A percentile compares a stretch with the other conserved stretches of the same genome.
Evolutionary conservation across 2,797 vertebrate species (phyloP).

Genomic region (Molossus alvarezi): DNA sequence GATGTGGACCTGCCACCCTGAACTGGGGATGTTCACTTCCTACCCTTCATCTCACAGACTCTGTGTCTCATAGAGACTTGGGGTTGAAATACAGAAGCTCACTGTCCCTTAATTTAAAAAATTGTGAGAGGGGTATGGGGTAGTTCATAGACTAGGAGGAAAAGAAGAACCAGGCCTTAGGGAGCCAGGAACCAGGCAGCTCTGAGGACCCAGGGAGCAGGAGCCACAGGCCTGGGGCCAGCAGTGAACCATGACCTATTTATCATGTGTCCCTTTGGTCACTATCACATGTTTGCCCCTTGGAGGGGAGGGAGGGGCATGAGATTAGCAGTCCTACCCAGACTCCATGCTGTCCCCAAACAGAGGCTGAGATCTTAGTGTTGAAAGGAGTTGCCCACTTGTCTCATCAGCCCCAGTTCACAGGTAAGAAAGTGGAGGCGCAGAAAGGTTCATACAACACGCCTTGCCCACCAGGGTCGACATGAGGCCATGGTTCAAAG

Average conservation of each 20-base stretch:
- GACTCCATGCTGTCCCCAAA: background rate
- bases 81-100: background rate
- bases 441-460: background rate
- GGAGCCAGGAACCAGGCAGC: background rate
- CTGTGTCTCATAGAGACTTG: background rate
- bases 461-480: background rate
- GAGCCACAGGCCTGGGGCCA: rapidly evolving
- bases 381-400: background rate
- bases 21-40: background rate
- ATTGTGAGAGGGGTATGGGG: background rate
- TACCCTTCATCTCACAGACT: background rate
- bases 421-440: background rate
- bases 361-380: background rate
- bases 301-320: rapidly evolving
- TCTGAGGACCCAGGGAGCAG: background rate
- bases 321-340: background rate
- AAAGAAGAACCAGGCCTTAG: background rate
- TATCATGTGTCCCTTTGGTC: background rate
- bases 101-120: background rate
- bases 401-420: background rate
- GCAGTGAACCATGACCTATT: background rate
- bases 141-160: background rate
- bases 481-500: background rate
- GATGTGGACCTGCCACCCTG: rapidly evolving
- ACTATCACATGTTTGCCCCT: too few relatives aligned